Evolutionary conservation across 2,888 invertebrate species (phyloP), one percentile per base, ranked within the genome.

Genomic region (Hirtodrosophila duncani): DNA sequence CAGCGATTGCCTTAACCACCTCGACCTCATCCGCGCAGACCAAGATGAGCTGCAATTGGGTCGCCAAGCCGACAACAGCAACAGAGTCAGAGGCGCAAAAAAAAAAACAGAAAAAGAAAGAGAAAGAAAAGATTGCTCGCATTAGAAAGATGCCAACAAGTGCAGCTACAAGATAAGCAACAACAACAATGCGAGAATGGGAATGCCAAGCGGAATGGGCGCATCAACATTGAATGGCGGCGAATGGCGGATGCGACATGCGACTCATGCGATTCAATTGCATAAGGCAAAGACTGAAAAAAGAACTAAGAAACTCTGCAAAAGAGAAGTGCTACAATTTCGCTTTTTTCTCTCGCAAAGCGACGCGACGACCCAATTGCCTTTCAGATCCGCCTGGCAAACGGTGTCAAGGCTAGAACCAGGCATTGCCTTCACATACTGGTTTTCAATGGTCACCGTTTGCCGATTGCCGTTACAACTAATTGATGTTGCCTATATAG

Each of bases 1-100:
- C 90, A 44, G 88, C 87, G 77, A 89, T 89, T 52, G 89, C 91
- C 83, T 91, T 91, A 7, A 91, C 90, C 11, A 91, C 91, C 74
- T 91, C 91, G 8, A 91, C 90, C 66, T 91, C 91, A 81, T 91
- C 91, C 48, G 85, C 86, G 53, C 83, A 70, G 59, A 84, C 80
- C 41, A 63, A 41, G 63, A 84, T 78, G 82, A 86, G 81, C 85
- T 87, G 67, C 9, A 70, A 51, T 60, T 64, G 29, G 65, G 57
- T 60, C 56, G 38, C 30, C 31, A 27, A 39, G 24, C 27, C 34
- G 38, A n/a, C 27, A 38, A 36, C 11, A 30, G 5, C n/a, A 4
- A 31, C 10, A 42, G 34, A 26, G 7, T 14, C 6, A 17, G 17
- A 13, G 39, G 27, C 16, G 42, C 33, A n/a, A 30, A 17, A 27